Conservation (phyloP, 2,113 vertebrate species). For the Daubentonia madagascariensis region DNA sequence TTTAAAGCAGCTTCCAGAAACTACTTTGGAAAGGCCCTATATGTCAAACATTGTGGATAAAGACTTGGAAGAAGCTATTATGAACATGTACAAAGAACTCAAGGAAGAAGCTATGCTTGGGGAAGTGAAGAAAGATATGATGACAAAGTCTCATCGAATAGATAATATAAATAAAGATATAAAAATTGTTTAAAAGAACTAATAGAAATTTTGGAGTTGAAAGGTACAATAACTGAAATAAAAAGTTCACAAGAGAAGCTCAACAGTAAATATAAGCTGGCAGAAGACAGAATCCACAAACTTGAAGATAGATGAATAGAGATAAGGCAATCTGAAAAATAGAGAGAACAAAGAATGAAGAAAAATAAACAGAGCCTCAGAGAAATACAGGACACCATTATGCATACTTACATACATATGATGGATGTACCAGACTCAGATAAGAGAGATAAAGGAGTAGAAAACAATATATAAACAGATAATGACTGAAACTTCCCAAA, state of each 20-base stretch:
- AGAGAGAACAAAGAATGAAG: neutral
- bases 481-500: neutral
- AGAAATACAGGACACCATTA: neutral
- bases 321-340: neutral
- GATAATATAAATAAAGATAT: neutral
- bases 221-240: neutral
- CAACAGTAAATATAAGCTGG: neutral
- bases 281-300: neutral
- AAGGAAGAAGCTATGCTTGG: neutral
- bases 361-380: neutral
- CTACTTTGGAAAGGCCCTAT: neutral
- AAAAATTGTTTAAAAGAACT: neutral
- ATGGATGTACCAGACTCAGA: neutral
- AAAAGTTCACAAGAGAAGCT: neutral
- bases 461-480: neutral
- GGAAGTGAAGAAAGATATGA: neutral
- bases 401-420: no score
- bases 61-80: neutral
- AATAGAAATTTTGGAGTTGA: neutral
- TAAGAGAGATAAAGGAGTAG: neutral
- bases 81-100: neutral
- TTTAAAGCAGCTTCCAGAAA: neutral
- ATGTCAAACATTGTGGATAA: neutral
- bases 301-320: neutral
- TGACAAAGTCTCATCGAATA: neutral